Evolutionary conservation across 1,140 invertebrate species (phyloP).

Genomic region (Rhynchophorus ferrugineus): DNA sequence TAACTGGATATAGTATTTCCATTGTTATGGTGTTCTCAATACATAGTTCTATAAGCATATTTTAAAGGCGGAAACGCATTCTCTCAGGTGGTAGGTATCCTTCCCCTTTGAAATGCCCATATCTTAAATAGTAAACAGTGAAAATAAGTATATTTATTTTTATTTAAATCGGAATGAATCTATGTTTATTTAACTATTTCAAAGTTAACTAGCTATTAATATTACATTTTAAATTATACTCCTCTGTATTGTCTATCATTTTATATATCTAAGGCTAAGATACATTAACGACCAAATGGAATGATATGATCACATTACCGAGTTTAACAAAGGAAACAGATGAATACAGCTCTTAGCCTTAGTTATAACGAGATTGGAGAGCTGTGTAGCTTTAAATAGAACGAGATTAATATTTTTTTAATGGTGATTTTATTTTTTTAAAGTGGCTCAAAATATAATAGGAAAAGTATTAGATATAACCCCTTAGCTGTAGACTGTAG

Average conservation of each 20-base stretch:
- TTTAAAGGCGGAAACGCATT: not conserved
- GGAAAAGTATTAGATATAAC: conserved; percentile 14
- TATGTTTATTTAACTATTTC: no score
- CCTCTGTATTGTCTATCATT: not conserved
- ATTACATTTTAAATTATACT: no score
- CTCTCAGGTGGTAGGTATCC: not conserved
- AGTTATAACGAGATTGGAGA: conserved; percentile 1
- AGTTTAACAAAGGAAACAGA: no score
- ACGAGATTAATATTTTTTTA: conserved; percentile 1
- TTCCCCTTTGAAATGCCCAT: not conserved
- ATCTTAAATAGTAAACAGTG: no score
- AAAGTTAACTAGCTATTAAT: no score
- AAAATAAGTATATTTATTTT: not conserved
- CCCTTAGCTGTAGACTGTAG: conserved; percentile 5
- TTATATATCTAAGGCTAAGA: not conserved
- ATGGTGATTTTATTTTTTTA: conserved; percentile 11
- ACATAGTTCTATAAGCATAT: not conserved
- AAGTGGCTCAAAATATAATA: conserved; percentile 1
- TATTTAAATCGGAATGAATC: no score
- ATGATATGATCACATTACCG: no score
- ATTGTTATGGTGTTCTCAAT: no score
- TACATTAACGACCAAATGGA: no score
- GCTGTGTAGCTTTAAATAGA: conserved; percentile 2
- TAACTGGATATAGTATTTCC: no score
- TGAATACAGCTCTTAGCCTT: no score